Evolutionary conservation across 2,797 vertebrate genomes (phyloP), one percentile per base, ranked within the genome.

Genomic region (Spea hammondii): DNA sequence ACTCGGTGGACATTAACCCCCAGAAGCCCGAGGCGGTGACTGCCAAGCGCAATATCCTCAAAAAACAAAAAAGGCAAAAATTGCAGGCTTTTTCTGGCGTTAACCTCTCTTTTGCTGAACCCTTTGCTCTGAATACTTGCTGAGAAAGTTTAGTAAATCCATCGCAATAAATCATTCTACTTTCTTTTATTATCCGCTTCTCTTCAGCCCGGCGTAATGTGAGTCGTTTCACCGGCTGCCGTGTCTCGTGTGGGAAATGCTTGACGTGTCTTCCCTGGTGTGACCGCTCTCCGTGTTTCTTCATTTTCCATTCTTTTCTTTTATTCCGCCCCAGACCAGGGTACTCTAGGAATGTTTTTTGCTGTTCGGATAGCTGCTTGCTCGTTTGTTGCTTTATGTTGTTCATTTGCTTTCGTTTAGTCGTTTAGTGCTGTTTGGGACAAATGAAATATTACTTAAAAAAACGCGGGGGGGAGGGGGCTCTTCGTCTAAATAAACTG

Each of bases 121-220:
- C 96, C 95, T 99, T 32, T 97, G 96, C 96, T 97, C 96, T 95
- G 85, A 94, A 94, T 96, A 94, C 93, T 96, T 96, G 94, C 95
- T 94, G 91, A 95, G 91, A 94, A 94, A 91, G 94, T 32, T 89
- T 90, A 94, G 93, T 95, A 92, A 53, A 94, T 94, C 94, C 96
- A 95, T 95, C 97, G 94, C 96, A 96, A 97, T 98, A 97, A 95
- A 98, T 96, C 96, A 96, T 97, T 97, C 97, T 96, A 95, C 93
- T 98, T 99, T 98, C 95, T 99, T 99, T 99, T 99, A 95, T 96
- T 96, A 98, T 99, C 98, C 99, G 98, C 98, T 96, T 97, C 96
- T 97, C 96, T 99, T 98, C 99, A 96, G 96, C 97, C 96, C 96
- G 93, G 98, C 98, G 97, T 97, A 96, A 99, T 98, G 98, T 98